A percentile compares a stretch with the other conserved stretches of the same genome.
Conservation (phyloP, 2,797 vertebrate species). For the Gymnothorax javanicus region DNA sequence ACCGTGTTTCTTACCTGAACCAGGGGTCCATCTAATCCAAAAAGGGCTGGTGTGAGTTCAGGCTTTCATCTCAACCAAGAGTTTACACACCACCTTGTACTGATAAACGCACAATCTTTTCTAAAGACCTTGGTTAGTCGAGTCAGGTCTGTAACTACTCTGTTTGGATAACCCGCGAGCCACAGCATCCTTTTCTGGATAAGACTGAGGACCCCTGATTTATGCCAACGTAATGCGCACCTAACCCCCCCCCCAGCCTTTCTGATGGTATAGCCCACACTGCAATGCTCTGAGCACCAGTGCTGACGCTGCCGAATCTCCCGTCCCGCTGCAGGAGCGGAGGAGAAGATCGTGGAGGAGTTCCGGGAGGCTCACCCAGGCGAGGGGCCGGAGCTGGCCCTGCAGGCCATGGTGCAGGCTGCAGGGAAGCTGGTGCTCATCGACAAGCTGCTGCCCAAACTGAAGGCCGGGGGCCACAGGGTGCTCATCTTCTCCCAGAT, state of each 20-base stretch:
- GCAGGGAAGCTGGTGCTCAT: slow-evolving; percentile 98
- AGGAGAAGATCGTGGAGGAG: slow-evolving; percentile 98
- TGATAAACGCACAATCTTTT: too few relatives aligned
- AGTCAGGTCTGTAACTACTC: too few relatives aligned
- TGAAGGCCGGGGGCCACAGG: slow-evolving; percentile 98
- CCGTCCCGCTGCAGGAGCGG: slow-evolving; percentile 78
- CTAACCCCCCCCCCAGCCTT: neutral
- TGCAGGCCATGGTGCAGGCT: slow-evolving; percentile 99
- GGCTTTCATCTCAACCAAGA: too few relatives aligned
- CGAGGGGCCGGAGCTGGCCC: slow-evolving; percentile 87
- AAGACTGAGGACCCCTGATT: too few relatives aligned
- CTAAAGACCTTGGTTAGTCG: too few relatives aligned
- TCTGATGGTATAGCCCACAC: neutral
- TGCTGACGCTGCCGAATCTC: neutral
- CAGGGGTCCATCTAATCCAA: too few relatives aligned
- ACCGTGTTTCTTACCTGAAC: too few relatives aligned
- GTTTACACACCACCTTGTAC: too few relatives aligned
- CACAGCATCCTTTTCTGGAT: too few relatives aligned
- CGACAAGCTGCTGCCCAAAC: slow-evolving; percentile 97
- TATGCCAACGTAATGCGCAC: too few relatives aligned
- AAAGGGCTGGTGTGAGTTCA: too few relatives aligned
- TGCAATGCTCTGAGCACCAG: neutral
- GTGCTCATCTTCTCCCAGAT: slow-evolving; percentile 99
- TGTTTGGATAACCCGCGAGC: too few relatives aligned
- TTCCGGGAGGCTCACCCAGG: slow-evolving; percentile 90